Evolutionary conservation across 2,113 vertebrate species (phyloP).

Genomic region (Petaurus breviceps): DNA sequence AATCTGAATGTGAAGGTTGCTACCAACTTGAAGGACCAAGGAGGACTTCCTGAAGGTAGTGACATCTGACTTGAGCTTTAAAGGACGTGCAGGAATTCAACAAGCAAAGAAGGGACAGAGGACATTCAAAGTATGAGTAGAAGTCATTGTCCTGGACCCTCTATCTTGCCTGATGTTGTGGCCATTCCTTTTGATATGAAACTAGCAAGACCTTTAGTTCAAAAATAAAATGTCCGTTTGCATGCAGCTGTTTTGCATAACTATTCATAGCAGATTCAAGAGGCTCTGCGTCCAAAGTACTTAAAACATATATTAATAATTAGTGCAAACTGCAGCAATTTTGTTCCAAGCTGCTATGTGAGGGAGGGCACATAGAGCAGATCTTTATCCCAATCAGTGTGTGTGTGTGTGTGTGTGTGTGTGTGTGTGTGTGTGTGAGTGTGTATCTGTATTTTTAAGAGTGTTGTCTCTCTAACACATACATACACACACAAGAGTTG

Average conservation of each 20-base stretch:
- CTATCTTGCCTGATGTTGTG: neutral
- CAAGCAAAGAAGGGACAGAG: neutral
- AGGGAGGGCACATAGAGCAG: neutral
- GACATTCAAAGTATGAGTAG: neutral
- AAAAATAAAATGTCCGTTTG: neutral
- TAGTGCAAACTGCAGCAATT: neutral
- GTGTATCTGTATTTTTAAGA: neutral
- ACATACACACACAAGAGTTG: neutral
- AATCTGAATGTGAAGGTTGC: neutral
- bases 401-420: neutral
- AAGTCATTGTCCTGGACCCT: neutral
- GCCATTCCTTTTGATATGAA: neutral
- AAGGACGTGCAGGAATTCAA: neutral
- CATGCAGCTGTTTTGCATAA: neutral
- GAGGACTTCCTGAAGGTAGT: neutral
- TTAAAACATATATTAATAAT: neutral
- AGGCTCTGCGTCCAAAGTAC: neutral
- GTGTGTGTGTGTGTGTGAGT: too few species aligned
- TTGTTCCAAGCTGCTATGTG: neutral
- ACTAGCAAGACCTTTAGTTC: neutral
- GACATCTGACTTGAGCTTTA: neutral
- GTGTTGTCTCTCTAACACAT: neutral
- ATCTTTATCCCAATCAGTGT: neutral
- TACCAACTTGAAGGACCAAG: neutral
- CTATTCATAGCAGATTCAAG: neutral